Evolutionary conservation across 2,113 vertebrate genomes (phyloP), one percentile per base, ranked within the genome.

Genomic region (Sialia sialis): DNA sequence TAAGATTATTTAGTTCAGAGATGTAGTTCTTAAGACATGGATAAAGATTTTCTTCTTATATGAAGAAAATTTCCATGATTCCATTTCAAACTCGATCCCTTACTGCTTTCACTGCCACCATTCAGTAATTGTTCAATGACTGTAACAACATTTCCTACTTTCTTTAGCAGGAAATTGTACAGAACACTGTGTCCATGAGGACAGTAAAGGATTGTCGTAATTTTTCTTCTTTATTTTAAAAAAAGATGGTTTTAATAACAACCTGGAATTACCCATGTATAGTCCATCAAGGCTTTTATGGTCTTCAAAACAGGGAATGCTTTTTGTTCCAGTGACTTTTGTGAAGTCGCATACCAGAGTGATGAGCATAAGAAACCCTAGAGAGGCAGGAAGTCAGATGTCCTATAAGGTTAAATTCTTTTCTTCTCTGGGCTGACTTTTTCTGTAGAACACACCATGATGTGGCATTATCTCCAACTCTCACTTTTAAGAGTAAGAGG

Each of bases 331-430:
- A 89, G 48, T 70, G 87, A 41, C 78, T 89, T 89, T 55, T 83
- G 70, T 95, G 86, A 93, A 97, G 89, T 83, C 67, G 73, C 94
- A 95, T 94, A 94, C 89, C 94, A 91, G 74, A 91, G 51, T 74
- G 87, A 91, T 95, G 94, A 95, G 62, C 66, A 82, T 34, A 36
- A 92, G 80, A 89, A 95, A 93, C 91, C 60, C 89, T 87, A 79
- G 73, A 89, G 89, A 94, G 78, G 38, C 56, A 72, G 81, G 70
- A 81, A 95, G 89, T 83, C 70, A 90, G 60, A 97, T 91, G 87
- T 94, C 89, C 94, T 84, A 41, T 70, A 95, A 85, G 79, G 81
- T 83, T 94, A 93, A 97, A 85, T 87, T 89, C n/a, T 94, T 94
- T 60, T 86, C 52, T 84, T 84, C 75, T 78, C 52, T 2, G 2